A percentile compares a stretch with the other conserved stretches of the same genome.
Evolutionary conservation across 37 sponge, comb jelly and placozoan species (phyloP).

Genomic region (Eunapius fragilis): DNA sequence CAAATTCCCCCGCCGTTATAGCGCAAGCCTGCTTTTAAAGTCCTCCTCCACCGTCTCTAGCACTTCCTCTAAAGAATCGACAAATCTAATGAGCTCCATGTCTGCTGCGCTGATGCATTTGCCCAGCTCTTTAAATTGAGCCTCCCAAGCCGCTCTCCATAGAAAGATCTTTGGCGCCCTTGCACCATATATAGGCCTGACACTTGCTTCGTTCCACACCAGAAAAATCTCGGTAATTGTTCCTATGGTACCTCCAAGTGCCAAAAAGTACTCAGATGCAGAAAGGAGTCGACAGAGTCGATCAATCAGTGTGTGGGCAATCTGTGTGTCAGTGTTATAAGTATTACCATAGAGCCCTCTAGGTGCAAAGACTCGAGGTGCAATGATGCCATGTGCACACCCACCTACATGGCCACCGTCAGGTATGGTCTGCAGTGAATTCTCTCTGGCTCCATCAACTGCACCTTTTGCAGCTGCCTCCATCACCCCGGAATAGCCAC

Average conservation of each 20-base stretch:
- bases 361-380: constrained; percentile 54
- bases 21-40: not conserved
- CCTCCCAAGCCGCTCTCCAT: constrained; percentile 50
- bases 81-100: not conserved
- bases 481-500: constrained; percentile 84
- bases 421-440: not conserved
- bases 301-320: constrained; percentile 26
- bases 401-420: not conserved
- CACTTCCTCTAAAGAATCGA: constrained; percentile 42
- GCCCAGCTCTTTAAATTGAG: not conserved
- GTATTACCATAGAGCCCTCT: constrained; percentile 43
- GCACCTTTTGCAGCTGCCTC: constrained; percentile 68
- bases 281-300: constrained; percentile 45
- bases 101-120: not conserved
- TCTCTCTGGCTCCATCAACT: constrained; percentile 11
- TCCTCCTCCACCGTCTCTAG: constrained; percentile 17
- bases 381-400: constrained; percentile 46
- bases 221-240: constrained; percentile 70
- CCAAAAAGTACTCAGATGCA: constrained; percentile 49
- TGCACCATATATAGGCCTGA: constrained; percentile 25
- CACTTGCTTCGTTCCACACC: constrained; percentile 39
- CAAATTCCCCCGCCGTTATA: too few relatives aligned
- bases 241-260: constrained; percentile 70
- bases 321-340: constrained; percentile 12
- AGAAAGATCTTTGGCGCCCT: constrained; percentile 41